phyloP scores from a whole-genome alignment of 2,888 invertebrate genomes.

The Yponomeuta cagnagella region DNA sequence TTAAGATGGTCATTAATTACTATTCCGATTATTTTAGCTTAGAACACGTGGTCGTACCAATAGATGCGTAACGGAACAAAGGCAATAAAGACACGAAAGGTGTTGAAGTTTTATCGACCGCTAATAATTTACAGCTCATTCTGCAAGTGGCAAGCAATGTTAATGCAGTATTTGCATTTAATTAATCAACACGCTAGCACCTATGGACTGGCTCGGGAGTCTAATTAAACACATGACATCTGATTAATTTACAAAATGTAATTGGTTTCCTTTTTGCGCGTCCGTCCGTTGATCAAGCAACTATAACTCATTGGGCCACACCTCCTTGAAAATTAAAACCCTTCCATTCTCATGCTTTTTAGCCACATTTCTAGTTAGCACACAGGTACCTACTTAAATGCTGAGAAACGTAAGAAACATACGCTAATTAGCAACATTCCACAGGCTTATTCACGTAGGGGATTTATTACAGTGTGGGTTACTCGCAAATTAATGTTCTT shows the following conservation, averaged over 20 bases:
- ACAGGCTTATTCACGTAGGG: neutral
- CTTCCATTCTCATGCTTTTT: neutral
- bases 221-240: slow-evolving; percentile 51
- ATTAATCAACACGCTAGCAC: slow-evolving; percentile 54
- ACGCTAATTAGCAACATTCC: neutral
- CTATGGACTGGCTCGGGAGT: slow-evolving; percentile 42
- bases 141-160: neutral
- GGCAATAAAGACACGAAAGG: neutral
- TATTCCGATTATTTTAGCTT: neutral
- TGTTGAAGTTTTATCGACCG: slow-evolving; percentile 5
- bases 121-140: slow-evolving; percentile 7
- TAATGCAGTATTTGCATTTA: slow-evolving; percentile 42
- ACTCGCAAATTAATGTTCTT: too few species aligned
- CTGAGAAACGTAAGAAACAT: neutral
- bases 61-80: neutral
- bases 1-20: too few species aligned
- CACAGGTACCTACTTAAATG: neutral
- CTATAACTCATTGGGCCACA: slow-evolving; percentile 4
- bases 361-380: neutral
- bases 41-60: neutral
- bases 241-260: slow-evolving; percentile 50
- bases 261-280: slow-evolving; percentile 41
- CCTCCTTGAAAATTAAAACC: slow-evolving; percentile 1
- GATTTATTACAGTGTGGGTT: neutral
- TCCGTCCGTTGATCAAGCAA: slow-evolving; percentile 6